phyloP scores from a whole-genome alignment of 2,113 vertebrate genomes.

The Oceanodroma tethys region DNA sequence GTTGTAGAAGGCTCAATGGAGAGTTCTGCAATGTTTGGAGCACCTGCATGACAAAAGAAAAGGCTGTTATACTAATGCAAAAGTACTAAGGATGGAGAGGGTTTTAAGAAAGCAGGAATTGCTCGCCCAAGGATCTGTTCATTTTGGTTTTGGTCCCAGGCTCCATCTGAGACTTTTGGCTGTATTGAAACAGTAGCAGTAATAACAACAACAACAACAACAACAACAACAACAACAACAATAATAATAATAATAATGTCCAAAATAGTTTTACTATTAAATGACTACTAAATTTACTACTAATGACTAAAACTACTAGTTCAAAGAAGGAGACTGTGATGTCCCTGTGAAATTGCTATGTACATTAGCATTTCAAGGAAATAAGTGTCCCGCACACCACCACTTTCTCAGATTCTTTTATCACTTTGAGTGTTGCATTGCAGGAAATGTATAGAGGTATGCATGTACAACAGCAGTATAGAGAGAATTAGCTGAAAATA shows the following conservation, averaged over 20 bases:
- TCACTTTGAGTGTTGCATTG: background rate
- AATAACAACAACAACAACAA: too few relatives aligned
- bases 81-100: background rate
- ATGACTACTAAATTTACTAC: background rate
- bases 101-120: background rate
- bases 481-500: background rate
- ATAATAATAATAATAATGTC: background rate
- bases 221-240: too few relatives aligned
- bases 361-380: background rate
- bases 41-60: background rate
- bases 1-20: constrained; percentile 25
- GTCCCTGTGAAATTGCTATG: background rate
- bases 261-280: background rate
- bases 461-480: background rate
- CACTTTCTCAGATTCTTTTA: background rate
- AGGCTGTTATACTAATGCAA: background rate
- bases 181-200: background rate
- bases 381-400: background rate
- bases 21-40: constrained; percentile 9
- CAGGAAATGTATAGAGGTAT: background rate
- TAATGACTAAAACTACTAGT: background rate
- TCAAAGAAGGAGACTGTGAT: background rate
- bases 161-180: background rate
- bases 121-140: background rate
- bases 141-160: background rate